These are phyloP conservation scores for Siniperca chuatsi DNA, from an alignment of 2,113 vertebrate species.

Conservation along the genomic window DNA sequence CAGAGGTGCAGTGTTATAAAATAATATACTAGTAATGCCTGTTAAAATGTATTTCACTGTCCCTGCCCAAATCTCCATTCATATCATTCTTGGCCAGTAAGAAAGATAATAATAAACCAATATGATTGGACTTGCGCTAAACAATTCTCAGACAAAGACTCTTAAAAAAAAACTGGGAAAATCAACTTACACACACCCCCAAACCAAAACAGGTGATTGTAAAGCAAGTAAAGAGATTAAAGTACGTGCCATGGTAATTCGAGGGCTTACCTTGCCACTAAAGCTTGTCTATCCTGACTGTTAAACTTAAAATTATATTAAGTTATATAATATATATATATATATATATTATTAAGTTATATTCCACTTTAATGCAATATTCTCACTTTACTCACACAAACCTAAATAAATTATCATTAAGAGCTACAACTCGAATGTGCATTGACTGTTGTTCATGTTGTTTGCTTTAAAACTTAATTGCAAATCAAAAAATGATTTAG, in stretches of 20 bases:
- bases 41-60: constrained; percentile 40
- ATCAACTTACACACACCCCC: constrained; percentile 36
- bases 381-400: neutral
- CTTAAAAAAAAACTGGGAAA: constrained; percentile 13
- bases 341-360: neutral
- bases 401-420: neutral
- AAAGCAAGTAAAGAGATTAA: constrained; percentile 77
- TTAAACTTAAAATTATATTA: constrained; percentile 52
- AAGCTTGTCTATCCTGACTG: constrained; percentile 65
- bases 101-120: constrained; percentile 43
- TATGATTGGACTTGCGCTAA: constrained; percentile 1
- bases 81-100: constrained; percentile 40
- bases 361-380: constrained; percentile 1
- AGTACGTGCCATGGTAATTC: constrained; percentile 64
- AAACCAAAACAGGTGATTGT: constrained; percentile 60
- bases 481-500: no score
- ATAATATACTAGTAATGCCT: constrained; percentile 29
- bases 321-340: no score
- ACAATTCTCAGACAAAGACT: constrained; percentile 34
- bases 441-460: neutral
- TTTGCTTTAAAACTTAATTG: neutral
- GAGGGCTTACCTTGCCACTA: constrained; percentile 66
- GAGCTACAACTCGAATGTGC: neutral
- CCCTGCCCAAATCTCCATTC: constrained; percentile 28
- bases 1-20: constrained; percentile 42